Conservation (phyloP, 2,113 vertebrate species). For the Sitta europaea region DNA sequence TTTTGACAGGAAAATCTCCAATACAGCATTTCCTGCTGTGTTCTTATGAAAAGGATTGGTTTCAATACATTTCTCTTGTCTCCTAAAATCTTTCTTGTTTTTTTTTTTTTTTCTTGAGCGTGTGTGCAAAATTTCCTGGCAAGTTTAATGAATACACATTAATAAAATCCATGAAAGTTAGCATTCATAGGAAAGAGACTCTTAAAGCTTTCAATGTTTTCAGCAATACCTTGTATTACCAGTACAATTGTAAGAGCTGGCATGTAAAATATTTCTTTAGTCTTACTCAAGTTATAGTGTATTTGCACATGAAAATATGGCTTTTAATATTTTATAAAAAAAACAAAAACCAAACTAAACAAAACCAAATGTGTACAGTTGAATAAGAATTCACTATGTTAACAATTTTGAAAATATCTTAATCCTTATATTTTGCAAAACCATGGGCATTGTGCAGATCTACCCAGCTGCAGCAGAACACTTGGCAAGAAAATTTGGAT, state of each 20-base stretch:
- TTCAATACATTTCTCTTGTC: neutral
- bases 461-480: neutral
- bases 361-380: neutral
- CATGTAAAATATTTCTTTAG: neutral
- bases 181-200: neutral
- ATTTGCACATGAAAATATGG: neutral
- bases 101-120: too few species aligned
- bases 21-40: neutral
- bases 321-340: neutral
- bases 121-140: neutral
- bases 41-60: neutral
- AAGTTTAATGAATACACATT: neutral
- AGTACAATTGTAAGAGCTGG: neutral
- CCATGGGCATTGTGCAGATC: neutral
- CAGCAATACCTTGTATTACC: neutral
- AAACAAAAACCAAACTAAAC: neutral
- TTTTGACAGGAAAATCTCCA: neutral
- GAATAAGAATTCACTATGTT: neutral
- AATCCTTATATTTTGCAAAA: neutral
- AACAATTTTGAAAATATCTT: neutral
- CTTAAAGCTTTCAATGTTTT: neutral
- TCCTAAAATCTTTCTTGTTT: neutral
- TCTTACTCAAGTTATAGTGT: neutral
- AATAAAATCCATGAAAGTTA: neutral
- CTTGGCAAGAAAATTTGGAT: neutral